These are phyloP conservation scores for Gallinago jamesoni DNA, from an alignment of 2,113 vertebrate species.

Conservation along the genomic window DNA sequence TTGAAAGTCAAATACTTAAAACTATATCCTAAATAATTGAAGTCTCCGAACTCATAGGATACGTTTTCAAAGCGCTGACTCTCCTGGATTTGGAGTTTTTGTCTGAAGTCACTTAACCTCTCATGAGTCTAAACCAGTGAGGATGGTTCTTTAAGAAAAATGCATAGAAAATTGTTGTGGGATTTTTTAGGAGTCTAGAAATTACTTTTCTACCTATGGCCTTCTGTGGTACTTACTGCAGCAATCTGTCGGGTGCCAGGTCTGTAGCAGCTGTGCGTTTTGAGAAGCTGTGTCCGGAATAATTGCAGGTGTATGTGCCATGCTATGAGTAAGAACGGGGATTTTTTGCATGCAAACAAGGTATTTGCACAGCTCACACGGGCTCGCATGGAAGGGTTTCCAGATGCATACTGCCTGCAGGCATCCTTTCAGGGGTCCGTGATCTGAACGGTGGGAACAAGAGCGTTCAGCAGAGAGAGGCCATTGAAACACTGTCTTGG, in stretches of 20 bases:
- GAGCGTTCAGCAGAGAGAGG: background rate
- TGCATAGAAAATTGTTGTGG: background rate
- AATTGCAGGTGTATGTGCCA: background rate
- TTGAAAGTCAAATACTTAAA: background rate
- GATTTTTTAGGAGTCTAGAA: background rate
- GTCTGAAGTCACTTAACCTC: background rate
- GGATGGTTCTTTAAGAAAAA: background rate
- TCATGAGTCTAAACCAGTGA: background rate
- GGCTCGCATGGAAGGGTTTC: background rate
- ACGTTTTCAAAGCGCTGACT: background rate
- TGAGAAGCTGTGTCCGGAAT: background rate
- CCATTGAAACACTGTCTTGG: background rate
- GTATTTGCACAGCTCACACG: background rate
- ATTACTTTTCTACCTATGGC: background rate
- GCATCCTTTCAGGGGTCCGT: too few species aligned
- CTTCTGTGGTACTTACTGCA: background rate
- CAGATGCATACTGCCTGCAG: background rate
- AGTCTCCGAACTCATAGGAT: background rate
- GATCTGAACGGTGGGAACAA: background rate
- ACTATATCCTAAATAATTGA: background rate
- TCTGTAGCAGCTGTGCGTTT: background rate
- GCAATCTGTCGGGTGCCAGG: background rate
- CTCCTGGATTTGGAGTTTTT: background rate
- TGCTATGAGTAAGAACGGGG: background rate
- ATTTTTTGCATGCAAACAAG: too few species aligned